phyloP scores from a whole-genome alignment of 2,888 invertebrate species.

The Margaritifera margaritifera region DNA sequence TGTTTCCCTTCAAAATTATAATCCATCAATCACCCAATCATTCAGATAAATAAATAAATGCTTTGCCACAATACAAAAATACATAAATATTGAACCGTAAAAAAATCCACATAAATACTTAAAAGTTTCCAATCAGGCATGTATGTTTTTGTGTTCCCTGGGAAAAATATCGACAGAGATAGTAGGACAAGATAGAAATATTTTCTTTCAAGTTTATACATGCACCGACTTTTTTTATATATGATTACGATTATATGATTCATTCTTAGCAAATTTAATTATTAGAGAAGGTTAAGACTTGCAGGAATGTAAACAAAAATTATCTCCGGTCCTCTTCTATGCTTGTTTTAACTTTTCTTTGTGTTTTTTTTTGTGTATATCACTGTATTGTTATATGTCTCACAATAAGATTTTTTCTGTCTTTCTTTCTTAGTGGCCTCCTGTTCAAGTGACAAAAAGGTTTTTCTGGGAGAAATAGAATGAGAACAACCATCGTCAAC shows the following conservation, averaged over 20 bases:
- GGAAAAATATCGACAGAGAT: too few species aligned
- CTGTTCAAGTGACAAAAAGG: conserved; percentile 94
- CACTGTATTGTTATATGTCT: too few species aligned
- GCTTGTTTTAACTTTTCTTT: neutral
- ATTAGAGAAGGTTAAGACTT: too few species aligned
- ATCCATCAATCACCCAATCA: neutral
- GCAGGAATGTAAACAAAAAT: neutral
- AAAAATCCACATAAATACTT: too few species aligned
- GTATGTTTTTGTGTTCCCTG: too few species aligned
- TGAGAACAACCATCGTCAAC: conserved; percentile 13
- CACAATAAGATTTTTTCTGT: neutral
- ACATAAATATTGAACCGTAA: neutral
- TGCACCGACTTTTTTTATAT: too few species aligned
- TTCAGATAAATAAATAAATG: neutral
- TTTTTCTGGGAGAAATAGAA: conserved; percentile 96
- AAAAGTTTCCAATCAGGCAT: too few species aligned
- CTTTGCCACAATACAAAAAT: neutral
- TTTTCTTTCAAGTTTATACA: too few species aligned
- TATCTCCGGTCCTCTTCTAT: neutral
- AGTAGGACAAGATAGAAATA: too few species aligned
- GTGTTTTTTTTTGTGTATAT: too few species aligned
- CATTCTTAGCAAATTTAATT: too few species aligned
- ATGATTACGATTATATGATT: too few species aligned
- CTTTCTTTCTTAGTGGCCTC: conserved; percentile 82
- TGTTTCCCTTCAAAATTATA: neutral